phyloP scores from a whole-genome alignment of 2,113 vertebrate genomes.

The Podilymbus podiceps region DNA sequence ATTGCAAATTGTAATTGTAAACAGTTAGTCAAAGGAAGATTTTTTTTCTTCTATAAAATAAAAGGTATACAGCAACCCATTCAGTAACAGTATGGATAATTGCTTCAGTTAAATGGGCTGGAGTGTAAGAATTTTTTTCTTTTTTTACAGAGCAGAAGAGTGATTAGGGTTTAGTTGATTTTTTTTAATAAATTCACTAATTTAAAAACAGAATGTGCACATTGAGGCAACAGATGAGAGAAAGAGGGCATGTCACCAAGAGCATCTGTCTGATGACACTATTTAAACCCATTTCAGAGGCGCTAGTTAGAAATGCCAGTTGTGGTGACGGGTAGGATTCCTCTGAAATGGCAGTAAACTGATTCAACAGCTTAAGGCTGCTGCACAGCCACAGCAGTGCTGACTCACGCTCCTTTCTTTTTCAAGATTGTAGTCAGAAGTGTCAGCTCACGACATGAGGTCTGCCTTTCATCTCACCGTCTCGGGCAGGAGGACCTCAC shows the following conservation, averaged over 20 bases:
- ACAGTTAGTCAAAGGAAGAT: neutral
- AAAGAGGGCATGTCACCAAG: neutral
- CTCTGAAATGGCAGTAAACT: neutral
- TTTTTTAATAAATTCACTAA: neutral
- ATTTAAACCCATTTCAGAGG: neutral
- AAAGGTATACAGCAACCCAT: neutral
- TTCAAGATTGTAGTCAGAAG: neutral
- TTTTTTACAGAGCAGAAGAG: neutral
- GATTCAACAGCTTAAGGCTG: neutral
- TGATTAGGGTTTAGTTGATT: neutral
- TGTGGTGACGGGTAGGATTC: neutral
- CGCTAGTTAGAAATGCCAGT: neutral
- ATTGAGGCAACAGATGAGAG: neutral
- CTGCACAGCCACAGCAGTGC: neutral
- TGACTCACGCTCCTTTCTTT: neutral
- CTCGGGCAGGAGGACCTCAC: rapidly evolving
- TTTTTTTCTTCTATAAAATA: neutral
- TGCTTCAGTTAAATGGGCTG: neutral
- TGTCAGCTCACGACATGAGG: neutral
- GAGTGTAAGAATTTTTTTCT: neutral
- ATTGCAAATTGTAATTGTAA: neutral
- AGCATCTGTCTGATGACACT: neutral
- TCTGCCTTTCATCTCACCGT: neutral
- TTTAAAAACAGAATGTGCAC: neutral
- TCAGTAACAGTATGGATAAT: neutral